Conservation (phyloP, 1,140 invertebrate genomes). For the Drosophila tristis region DNA sequence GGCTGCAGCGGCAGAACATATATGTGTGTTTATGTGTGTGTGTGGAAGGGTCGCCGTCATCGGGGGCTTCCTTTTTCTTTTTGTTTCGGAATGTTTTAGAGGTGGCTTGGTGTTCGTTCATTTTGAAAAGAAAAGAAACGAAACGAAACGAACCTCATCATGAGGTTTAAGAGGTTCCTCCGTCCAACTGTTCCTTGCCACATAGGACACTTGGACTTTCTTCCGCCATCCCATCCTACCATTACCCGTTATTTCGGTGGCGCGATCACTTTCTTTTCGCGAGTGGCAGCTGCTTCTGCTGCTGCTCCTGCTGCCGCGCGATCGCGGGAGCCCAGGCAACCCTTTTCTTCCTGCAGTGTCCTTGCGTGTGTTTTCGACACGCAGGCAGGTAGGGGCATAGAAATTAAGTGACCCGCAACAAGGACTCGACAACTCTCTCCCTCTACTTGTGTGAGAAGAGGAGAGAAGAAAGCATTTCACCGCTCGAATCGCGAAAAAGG, state of each 20-base stretch:
- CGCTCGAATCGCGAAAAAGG: conserved; percentile 20
- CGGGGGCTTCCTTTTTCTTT: no score
- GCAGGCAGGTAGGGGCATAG: conserved; percentile 5
- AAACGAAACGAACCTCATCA: no score
- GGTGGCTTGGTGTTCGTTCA: no score
- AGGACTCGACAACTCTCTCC: conserved; percentile 21
- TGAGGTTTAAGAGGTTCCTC: no score
- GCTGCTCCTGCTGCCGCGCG: not conserved
- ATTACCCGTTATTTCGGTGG: conserved; percentile 45
- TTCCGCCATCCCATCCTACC: no score
- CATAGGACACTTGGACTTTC: no score
- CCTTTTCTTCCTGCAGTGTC: conserved; percentile 48
- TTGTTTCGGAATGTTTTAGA: no score
- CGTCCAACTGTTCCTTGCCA: no score
- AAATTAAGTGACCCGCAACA: conserved; percentile 18
- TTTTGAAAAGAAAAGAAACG: no score
- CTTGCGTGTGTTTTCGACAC: not conserved
- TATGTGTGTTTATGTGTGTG: not conserved
- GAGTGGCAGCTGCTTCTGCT: conserved; percentile 31
- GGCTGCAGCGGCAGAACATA: not conserved
- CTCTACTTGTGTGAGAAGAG: conserved; percentile 27
- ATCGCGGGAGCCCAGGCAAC: conserved; percentile 15
- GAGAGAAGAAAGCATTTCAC: conserved; percentile 70
- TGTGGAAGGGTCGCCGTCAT: no score
- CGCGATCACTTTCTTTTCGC: conserved; percentile 41